Percentiles rank a stretch among this genome's conserved stretches.
phyloP scores from a whole-genome alignment of 2,113 vertebrate genomes.

The Clarias magur region DNA sequence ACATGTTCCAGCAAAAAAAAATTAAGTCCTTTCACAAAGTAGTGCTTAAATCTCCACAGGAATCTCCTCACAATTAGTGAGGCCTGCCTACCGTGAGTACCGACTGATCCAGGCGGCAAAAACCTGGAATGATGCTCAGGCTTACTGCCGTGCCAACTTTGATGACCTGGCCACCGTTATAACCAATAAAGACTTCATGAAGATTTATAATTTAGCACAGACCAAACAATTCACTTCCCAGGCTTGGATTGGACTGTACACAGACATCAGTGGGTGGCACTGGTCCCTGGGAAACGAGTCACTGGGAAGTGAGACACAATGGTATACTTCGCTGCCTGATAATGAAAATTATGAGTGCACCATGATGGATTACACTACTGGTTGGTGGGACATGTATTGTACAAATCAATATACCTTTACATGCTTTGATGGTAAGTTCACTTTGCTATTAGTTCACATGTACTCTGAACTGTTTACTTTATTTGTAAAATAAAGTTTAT shows the following conservation, averaged over 20 bases:
- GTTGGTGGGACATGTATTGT: too few relatives aligned
- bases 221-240: not conserved
- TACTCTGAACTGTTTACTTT: too few relatives aligned
- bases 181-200: not conserved
- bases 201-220: not conserved
- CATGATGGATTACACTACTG: too few relatives aligned
- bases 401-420: too few relatives aligned
- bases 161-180: not conserved
- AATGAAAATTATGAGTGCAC: not conserved
- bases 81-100: not conserved
- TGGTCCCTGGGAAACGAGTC: not conserved
- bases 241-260: not conserved
- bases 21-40: not conserved
- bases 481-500: too few relatives aligned
- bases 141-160: not conserved
- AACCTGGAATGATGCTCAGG: not conserved
- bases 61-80: not conserved
- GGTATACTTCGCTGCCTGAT: not conserved
- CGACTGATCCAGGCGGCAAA: not conserved
- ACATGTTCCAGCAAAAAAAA: too few relatives aligned
- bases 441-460: too few relatives aligned
- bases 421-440: too few relatives aligned
- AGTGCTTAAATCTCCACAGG: not conserved
- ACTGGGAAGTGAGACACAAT: not conserved
- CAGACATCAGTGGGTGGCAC: not conserved